Conservation (phyloP, 2,888 invertebrate species). For the Phytoseiulus persimilis region DNA sequence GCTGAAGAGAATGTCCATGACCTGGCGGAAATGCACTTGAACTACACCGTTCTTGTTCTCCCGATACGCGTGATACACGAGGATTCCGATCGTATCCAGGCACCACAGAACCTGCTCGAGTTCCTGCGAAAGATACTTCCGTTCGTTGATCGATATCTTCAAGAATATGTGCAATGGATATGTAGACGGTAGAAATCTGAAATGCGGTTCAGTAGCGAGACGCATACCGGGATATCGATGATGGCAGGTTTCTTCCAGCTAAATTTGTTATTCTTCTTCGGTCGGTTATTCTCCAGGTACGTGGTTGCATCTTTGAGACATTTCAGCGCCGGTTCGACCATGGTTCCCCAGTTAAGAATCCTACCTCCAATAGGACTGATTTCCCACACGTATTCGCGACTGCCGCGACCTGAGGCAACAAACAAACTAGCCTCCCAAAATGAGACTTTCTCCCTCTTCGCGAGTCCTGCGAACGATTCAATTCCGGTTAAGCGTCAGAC, state of each 20-base stretch:
- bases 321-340: constrained; percentile 26
- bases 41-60: constrained; percentile 31
- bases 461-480: background rate
- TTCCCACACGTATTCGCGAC: constrained; percentile 25
- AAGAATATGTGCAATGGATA: too few species aligned
- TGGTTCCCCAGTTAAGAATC: constrained; percentile 28
- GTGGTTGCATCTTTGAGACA: background rate
- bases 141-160: too few species aligned
- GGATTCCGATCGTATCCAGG: constrained; percentile 1
- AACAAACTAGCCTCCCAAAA: constrained; percentile 22
- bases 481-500: background rate
- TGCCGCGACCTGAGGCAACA: constrained; percentile 13
- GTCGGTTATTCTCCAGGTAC: background rate
- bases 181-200: too few species aligned
- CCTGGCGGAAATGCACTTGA: constrained; percentile 10
- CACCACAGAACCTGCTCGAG: constrained; percentile 30
- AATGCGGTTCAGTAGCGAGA: too few species aligned
- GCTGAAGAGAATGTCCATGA: constrained; percentile 23
- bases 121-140: background rate
- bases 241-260: background rate
- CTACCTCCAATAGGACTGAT: constrained; percentile 23
- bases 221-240: background rate
- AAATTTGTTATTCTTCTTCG: background rate
- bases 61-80: constrained; percentile 16
- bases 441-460: background rate